Conservation (phyloP, 1,140 invertebrate species). For the Leptopilina boulardi region DNA sequence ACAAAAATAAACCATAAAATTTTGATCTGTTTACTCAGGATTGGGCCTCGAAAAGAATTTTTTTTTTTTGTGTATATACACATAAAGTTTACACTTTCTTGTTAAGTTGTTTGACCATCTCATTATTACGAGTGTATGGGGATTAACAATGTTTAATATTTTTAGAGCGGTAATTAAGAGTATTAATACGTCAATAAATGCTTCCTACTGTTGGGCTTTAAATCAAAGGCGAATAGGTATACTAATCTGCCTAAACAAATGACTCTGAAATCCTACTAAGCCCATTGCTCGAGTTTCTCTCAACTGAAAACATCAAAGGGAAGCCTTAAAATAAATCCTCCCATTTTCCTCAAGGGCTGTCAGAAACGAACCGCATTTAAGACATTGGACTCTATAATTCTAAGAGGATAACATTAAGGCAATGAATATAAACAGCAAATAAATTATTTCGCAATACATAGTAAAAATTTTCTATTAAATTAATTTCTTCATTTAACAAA, state of each 20-base stretch:
- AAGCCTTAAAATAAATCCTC: slow-evolving; percentile 30
- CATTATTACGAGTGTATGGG: not conserved
- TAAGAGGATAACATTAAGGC: not conserved
- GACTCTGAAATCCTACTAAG: slow-evolving; percentile 22
- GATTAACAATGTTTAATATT: not conserved
- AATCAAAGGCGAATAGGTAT: not conserved
- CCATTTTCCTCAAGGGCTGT: slow-evolving; percentile 11
- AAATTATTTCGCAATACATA: too few relatives aligned
- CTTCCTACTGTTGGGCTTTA: slow-evolving; percentile 6
- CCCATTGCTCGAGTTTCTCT: not conserved
- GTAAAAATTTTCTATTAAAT: too few relatives aligned
- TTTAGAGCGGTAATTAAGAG: not conserved
- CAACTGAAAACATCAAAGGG: slow-evolving; percentile 23
- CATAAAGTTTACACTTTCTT: not conserved
- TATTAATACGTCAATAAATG: not conserved
- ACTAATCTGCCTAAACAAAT: slow-evolving; percentile 28
- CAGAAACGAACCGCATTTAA: slow-evolving; percentile 17
- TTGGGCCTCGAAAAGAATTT: slow-evolving; percentile 1
- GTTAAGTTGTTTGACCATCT: slow-evolving; percentile 5
- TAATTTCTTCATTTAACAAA: too few relatives aligned
- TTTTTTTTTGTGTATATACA: too few relatives aligned
- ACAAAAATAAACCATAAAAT: slow-evolving; percentile 4
- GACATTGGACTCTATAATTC: not conserved
- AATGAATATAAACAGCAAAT: not conserved
- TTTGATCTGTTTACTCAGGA: slow-evolving; percentile 15